These are phyloP conservation scores for Mermis nigrescens DNA, from an alignment of 2,888 invertebrate genomes.

Conservation along the genomic window DNA sequence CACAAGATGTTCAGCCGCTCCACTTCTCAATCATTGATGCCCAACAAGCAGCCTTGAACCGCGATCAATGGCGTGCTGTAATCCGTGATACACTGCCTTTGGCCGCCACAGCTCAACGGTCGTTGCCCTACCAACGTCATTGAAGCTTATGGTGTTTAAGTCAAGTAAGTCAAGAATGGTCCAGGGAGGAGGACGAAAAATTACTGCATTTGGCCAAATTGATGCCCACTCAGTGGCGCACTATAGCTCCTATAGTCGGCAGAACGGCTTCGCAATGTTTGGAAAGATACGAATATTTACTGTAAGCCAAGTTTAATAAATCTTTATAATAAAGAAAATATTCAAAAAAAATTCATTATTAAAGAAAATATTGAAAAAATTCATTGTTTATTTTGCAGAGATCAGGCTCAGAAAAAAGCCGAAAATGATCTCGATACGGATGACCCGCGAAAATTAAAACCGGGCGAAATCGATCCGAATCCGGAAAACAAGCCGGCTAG, in stretches of 20 bases:
- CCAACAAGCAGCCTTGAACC: no score
- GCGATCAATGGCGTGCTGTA: no score
- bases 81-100: no score
- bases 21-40: no score
- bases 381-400: slow-evolving; percentile 42
- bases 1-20: no score
- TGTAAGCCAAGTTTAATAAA: slow-evolving; percentile 45
- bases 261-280: slow-evolving; percentile 94
- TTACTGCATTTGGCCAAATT: slow-evolving; percentile 85
- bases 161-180: no score
- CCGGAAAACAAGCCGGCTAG: slow-evolving; percentile 98
- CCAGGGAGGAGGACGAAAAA: slow-evolving; percentile 88
- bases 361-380: slow-evolving; percentile 18
- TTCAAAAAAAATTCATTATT: neutral
- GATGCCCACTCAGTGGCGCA: slow-evolving; percentile 99
- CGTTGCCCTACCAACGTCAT: no score
- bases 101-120: no score
- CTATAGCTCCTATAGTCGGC: slow-evolving; percentile 95
- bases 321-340: slow-evolving; percentile 17
- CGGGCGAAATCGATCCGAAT: slow-evolving; percentile 97
- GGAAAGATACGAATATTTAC: slow-evolving; percentile 81
- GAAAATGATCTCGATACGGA: slow-evolving; percentile 56
- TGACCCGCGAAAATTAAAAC: slow-evolving; percentile 88
- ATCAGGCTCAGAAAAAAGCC: slow-evolving; percentile 88
- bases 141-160: no score